These are phyloP conservation scores for Chelonus formosanus DNA, from an alignment of 2,888 invertebrate species.

Conservation along the genomic window DNA sequence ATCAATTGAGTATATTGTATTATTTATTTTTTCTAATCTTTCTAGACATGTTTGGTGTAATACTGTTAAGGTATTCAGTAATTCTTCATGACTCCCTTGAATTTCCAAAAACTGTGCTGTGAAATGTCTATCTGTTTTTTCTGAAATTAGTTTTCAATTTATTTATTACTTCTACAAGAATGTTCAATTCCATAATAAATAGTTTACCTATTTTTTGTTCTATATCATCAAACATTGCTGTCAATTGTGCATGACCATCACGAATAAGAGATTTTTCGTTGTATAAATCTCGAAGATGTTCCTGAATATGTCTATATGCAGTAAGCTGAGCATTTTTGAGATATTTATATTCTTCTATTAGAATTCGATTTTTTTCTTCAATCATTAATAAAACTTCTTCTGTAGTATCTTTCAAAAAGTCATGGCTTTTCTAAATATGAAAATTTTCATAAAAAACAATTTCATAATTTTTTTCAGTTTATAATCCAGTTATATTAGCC, in stretches of 20 bases:
- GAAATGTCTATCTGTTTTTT: too few species aligned
- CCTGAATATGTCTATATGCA: constrained; percentile 67
- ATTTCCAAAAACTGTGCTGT: too few species aligned
- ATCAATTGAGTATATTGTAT: too few species aligned
- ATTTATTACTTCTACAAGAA: too few species aligned
- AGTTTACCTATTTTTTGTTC: constrained; percentile 67
- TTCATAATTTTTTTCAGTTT: too few species aligned
- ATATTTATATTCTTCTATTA: constrained; percentile 68
- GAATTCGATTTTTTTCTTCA: constrained; percentile 64
- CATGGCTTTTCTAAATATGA: constrained; percentile 63
- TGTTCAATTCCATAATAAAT: too few species aligned
- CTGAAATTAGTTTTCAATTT: too few species aligned
- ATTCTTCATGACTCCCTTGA: too few species aligned
- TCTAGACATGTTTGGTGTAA: too few species aligned
- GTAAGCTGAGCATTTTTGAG: constrained; percentile 66
- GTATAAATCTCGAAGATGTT: constrained; percentile 69
- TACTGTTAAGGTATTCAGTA: too few species aligned
- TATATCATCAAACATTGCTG: constrained; percentile 68
- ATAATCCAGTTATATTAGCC: too few species aligned
- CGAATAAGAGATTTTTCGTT: constrained; percentile 71
- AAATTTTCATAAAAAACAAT: background rate
- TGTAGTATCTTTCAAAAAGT: constrained; percentile 64
- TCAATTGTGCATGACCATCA: constrained; percentile 69
- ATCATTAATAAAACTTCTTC: constrained; percentile 63
- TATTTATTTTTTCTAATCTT: too few species aligned